A percentile compares a stretch with the other conserved stretches of the same genome.
Conservation (phyloP, 1,140 invertebrate genomes). For the Drosophila malerkotliana region DNA sequence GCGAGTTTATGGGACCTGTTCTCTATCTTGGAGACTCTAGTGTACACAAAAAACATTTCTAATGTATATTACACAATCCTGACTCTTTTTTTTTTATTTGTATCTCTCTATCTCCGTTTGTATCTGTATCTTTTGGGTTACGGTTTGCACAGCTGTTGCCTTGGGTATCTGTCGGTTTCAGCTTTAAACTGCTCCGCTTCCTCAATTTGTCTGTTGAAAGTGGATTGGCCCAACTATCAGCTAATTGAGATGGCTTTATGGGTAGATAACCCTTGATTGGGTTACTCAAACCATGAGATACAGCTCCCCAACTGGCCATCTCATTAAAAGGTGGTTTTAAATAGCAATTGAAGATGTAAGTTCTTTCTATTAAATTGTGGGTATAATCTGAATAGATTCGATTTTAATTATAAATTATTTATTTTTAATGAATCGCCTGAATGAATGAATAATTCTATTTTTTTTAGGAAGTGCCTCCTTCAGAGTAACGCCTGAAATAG, state of each 20-base stretch:
- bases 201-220: conserved; percentile 35
- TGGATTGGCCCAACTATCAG: conserved; percentile 26
- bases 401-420: conserved; percentile 41
- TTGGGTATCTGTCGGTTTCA: conserved; percentile 7
- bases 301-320: conserved; percentile 7
- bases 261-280: conserved; percentile 40
- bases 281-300: background rate
- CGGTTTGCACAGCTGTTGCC: conserved; percentile 46
- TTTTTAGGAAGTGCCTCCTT: conserved; percentile 6
- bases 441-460: too few relatives aligned
- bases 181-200: conserved; percentile 19
- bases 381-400: conserved; percentile 15
- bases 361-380: too few relatives aligned
- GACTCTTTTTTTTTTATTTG: conserved; percentile 6
- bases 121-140: conserved; percentile 21
- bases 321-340: conserved; percentile 29
- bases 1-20: conserved; percentile 16
- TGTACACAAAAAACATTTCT: conserved; percentile 15
- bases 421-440: too few relatives aligned
- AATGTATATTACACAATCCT: conserved; percentile 60
- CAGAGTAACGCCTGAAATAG: conserved; percentile 6
- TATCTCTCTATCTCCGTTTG: background rate
- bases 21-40: background rate
- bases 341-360: conserved; percentile 5
- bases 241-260: conserved; percentile 30